Evolutionary conservation across 2,888 invertebrate species (phyloP).

Genomic region (Therioaphis trifolii): DNA sequence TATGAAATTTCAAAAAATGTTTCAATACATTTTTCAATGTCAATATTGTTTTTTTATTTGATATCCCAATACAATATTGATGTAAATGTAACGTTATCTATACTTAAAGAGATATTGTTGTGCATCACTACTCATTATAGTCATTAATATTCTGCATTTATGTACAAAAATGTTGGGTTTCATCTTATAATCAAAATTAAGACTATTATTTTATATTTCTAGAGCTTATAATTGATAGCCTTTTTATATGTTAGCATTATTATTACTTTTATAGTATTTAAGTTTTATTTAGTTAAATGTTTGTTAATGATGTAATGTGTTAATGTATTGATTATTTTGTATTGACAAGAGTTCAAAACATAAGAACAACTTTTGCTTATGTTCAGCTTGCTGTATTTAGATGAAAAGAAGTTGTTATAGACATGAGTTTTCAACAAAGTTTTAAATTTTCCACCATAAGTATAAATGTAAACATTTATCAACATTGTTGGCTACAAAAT

Average conservation of each 20-base stretch:
- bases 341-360: too few relatives aligned
- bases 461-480: too few relatives aligned
- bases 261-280: background rate
- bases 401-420: background rate
- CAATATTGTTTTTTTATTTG: too few relatives aligned
- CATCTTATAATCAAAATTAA: background rate
- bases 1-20: too few relatives aligned
- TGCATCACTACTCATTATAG: too few relatives aligned
- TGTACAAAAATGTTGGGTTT: background rate
- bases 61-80: too few relatives aligned
- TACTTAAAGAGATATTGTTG: too few relatives aligned
- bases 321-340: background rate
- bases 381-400: too few relatives aligned
- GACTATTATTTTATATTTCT: background rate
- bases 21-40: too few relatives aligned
- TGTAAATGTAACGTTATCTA: too few relatives aligned
- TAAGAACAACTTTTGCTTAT: too few relatives aligned
- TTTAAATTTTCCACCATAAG: background rate
- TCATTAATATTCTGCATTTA: background rate
- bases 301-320: conserved; percentile 12
- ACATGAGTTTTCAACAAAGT: background rate
- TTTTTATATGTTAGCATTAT: background rate
- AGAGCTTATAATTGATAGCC: background rate
- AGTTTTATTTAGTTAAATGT: background rate
- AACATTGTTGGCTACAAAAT: too few relatives aligned